Evolutionary conservation across 2,797 vertebrate species (phyloP).

Genomic region (Harpagifer antarcticus): DNA sequence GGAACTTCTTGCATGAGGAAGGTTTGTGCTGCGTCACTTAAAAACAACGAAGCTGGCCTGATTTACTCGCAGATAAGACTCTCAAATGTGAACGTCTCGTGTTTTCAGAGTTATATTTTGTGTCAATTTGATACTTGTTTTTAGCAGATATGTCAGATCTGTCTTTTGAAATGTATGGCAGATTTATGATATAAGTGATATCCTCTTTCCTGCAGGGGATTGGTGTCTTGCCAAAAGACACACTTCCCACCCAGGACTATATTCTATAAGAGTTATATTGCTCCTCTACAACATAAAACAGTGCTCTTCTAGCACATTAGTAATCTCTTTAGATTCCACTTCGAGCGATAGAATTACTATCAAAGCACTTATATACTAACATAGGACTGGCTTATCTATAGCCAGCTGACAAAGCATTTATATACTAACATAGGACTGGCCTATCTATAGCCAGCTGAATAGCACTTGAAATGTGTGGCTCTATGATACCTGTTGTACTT

Average conservation of each 20-base stretch:
- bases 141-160: not conserved
- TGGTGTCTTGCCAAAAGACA: not conserved
- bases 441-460: no score
- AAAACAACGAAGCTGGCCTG: slow-evolving; percentile 10
- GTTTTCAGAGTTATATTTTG: not conserved
- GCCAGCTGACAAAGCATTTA: no score
- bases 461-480: no score
- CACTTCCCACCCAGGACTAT: not conserved
- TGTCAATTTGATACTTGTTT: not conserved
- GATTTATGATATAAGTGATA: not conserved
- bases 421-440: no score
- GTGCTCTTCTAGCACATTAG: no score
- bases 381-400: no score
- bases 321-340: no score
- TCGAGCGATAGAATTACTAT: no score
- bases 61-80: slow-evolving; percentile 25
- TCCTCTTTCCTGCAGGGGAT: not conserved
- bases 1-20: slow-evolving; percentile 17
- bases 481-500: no score
- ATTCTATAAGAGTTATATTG: no score
- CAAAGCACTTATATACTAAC: no score
- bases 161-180: not conserved
- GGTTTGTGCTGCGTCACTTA: slow-evolving; percentile 36
- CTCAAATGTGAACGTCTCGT: not conserved
- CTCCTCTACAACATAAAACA: no score